A percentile compares a stretch with the other conserved stretches of the same genome.
Evolutionary conservation across 2,888 invertebrate genomes (phyloP).

Genomic region (Chrysopilus asiliformis): DNA sequence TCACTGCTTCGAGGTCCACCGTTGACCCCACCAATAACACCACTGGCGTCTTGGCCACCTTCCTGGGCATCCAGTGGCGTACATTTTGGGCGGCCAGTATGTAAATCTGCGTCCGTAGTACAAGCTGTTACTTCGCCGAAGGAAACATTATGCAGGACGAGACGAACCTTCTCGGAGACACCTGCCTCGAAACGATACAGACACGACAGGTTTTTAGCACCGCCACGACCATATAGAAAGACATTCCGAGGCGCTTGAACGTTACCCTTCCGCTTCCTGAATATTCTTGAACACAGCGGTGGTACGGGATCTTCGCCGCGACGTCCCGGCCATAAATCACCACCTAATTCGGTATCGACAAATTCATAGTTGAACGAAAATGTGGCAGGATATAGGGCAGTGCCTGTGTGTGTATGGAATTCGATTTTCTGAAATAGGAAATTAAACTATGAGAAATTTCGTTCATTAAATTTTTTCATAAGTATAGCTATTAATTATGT

Average conservation of each 20-base stretch:
- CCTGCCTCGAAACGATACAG: constrained; percentile 61
- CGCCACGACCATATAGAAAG: constrained; percentile 72
- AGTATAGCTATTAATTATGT: too few relatives aligned
- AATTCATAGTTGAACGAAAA: constrained; percentile 69
- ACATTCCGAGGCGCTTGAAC: constrained; percentile 57
- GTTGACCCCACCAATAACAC: too few relatives aligned
- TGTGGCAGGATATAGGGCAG: constrained; percentile 63
- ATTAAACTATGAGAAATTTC: too few relatives aligned
- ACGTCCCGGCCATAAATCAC: constrained; percentile 45
- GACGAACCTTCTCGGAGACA: constrained; percentile 48
- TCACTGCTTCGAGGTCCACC: constrained; percentile 38
- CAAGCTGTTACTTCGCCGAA: constrained; percentile 55
- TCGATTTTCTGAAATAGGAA: constrained; percentile 41
- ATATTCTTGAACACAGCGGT: constrained; percentile 46
- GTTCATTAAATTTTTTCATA: too few relatives aligned
- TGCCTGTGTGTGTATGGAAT: constrained; percentile 53
- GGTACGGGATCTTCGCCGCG: constrained; percentile 36
- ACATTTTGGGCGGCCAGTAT: constrained; percentile 55
- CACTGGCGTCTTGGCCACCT: too few relatives aligned
- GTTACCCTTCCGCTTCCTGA: constrained; percentile 49
- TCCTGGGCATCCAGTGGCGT: constrained; percentile 31
- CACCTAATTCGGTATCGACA: constrained; percentile 64
- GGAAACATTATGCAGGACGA: constrained; percentile 56
- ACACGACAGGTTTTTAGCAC: constrained; percentile 61
- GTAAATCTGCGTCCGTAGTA: constrained; percentile 54